These are phyloP conservation scores for Alca torda DNA, from an alignment of 2,797 vertebrate species.

Conservation along the genomic window DNA sequence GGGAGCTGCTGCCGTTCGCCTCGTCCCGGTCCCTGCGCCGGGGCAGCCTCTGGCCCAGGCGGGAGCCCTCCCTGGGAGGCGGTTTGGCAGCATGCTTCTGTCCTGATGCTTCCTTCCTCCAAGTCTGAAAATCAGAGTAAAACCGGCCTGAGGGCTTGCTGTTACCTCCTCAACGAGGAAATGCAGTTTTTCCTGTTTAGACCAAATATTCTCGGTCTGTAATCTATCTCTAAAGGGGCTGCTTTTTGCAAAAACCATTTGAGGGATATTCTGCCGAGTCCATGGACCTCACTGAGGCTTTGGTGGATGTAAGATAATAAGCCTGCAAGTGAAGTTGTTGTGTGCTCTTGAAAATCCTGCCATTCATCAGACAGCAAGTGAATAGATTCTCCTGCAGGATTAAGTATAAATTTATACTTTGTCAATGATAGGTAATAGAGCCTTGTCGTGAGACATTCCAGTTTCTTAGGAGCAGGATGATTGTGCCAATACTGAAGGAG, in stretches of 20 bases:
- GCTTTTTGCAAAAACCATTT: neutral
- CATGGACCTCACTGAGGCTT: neutral
- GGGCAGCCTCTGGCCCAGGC: neutral
- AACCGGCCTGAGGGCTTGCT: neutral
- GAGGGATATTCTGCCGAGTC: neutral
- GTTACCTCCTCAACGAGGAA: neutral
- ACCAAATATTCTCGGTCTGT: neutral
- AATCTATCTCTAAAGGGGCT: neutral
- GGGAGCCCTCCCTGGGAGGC: neutral
- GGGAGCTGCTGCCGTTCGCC: neutral
- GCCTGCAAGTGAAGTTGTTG: neutral
- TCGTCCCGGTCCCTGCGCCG: neutral
- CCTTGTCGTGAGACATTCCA: neutral
- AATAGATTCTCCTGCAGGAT: neutral
- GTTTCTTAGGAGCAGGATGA: neutral
- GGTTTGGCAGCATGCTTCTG: neutral
- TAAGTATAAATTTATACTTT: neutral
- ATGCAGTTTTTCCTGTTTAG: neutral
- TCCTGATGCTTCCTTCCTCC: neutral
- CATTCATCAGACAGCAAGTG: neutral
- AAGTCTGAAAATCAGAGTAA: neutral
- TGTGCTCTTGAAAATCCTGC: neutral
- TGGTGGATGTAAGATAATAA: neutral
- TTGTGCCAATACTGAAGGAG: neutral
- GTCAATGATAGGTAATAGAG: neutral